phyloP scores from a whole-genome alignment of 2,888 invertebrate genomes.

The Agrotis segetum region DNA sequence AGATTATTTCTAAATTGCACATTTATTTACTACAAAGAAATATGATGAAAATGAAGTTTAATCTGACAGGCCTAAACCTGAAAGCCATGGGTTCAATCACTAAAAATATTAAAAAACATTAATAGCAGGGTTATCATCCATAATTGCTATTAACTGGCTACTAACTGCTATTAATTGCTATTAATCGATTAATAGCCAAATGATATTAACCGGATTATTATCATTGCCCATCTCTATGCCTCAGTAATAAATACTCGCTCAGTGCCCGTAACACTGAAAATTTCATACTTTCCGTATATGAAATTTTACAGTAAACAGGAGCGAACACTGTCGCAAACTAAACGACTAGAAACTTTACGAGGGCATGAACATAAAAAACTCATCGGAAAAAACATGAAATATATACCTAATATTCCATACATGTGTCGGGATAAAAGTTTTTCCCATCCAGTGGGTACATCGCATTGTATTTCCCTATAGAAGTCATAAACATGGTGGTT shows the following conservation, averaged over 20 bases:
- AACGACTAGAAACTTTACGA: slow-evolving; percentile 86
- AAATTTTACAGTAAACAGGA: slow-evolving; percentile 73
- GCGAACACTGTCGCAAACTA: slow-evolving; percentile 85
- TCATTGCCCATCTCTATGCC: too few species aligned
- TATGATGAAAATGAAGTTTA: too few species aligned
- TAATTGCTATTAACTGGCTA: too few species aligned
- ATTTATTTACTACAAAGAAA: too few species aligned
- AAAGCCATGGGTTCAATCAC: too few species aligned
- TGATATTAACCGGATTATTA: too few species aligned
- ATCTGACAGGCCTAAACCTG: too few species aligned
- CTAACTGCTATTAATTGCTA: too few species aligned
- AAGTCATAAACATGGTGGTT: slow-evolving; percentile 88
- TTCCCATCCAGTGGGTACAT: slow-evolving; percentile 84
- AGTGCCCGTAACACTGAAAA: slow-evolving; percentile 80
- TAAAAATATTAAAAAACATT: too few species aligned
- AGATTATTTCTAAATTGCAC: too few species aligned
- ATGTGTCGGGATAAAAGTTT: slow-evolving; percentile 88
- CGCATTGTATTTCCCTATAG: slow-evolving; percentile 89
- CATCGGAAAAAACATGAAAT: slow-evolving; percentile 87
- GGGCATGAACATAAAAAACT: slow-evolving; percentile 89
- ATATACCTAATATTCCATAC: slow-evolving; percentile 82
- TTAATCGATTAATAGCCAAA: too few species aligned
- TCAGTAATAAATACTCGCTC: slow-evolving; percentile 74
- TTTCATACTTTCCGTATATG: slow-evolving; percentile 72
- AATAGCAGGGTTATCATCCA: too few species aligned